Evolutionary conservation across 2,888 invertebrate species (phyloP).

Genomic region (Noctua pronuba): DNA sequence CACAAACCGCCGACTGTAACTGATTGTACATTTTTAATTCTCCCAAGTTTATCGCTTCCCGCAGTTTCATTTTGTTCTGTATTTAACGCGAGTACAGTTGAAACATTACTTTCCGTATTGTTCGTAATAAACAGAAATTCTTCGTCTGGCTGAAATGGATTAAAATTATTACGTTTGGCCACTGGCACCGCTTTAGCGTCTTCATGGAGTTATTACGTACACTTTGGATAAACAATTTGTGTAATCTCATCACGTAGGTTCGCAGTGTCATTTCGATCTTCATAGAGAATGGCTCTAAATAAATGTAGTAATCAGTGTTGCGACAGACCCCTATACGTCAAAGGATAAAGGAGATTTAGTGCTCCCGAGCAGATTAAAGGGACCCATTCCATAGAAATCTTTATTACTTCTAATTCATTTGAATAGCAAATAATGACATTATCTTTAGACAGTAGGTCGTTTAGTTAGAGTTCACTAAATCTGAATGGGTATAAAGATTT

Average conservation of each 20-base stretch:
- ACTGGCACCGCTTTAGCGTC: conserved; percentile 32
- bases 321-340: conserved; percentile 67
- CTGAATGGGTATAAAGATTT: conserved; percentile 40
- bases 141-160: conserved; percentile 43
- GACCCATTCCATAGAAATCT: conserved; percentile 53
- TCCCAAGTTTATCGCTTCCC: conserved; percentile 59
- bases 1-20: conserved; percentile 43
- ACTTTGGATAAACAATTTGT: conserved; percentile 55
- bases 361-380: conserved; percentile 59
- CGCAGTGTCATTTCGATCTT: conserved; percentile 41
- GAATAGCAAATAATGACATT: conserved; percentile 60
- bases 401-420: conserved; percentile 63
- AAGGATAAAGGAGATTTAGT: conserved; percentile 70
- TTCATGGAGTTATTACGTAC: conserved; percentile 37
- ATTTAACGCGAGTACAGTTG: conserved; percentile 43
- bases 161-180: conserved; percentile 46
- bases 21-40: conserved; percentile 57
- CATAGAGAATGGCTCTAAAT: conserved; percentile 59
- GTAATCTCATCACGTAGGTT: conserved; percentile 51
- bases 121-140: conserved; percentile 48
- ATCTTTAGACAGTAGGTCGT: conserved; percentile 41
- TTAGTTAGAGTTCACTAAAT: conserved; percentile 45
- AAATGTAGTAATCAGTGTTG: conserved; percentile 66
- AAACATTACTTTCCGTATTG: conserved; percentile 51
- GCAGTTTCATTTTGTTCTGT: conserved; percentile 56